These are phyloP conservation scores for Hirundichthys speculiger DNA, from an alignment of 2,113 vertebrate species.

Conservation along the genomic window DNA sequence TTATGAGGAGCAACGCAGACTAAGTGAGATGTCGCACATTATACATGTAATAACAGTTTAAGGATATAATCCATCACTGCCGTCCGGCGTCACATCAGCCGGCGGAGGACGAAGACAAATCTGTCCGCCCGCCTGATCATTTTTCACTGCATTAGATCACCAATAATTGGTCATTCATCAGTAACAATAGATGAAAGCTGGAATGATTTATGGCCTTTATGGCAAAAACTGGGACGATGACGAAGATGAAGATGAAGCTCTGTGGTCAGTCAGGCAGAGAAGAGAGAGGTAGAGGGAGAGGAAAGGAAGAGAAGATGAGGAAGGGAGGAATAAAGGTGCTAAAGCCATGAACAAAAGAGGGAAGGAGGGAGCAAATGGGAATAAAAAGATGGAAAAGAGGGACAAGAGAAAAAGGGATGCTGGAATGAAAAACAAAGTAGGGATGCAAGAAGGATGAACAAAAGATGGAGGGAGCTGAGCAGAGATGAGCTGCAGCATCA, in stretches of 20 bases:
- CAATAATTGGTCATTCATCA: conserved; percentile 99
- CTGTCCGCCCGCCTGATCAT: conserved; percentile 93
- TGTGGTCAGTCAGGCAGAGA: conserved; percentile 83
- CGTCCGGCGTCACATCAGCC: conserved; percentile 81
- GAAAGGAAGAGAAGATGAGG: neutral
- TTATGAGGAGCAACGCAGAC: conserved; percentile 70
- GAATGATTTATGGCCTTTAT: conserved; percentile 97
- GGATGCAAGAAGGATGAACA: neutral
- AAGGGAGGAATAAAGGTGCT: no score
- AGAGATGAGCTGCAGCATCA: neutral
- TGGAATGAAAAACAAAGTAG: neutral
- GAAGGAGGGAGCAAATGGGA: neutral
- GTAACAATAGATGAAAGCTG: conserved; percentile 99
- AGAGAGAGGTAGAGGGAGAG: neutral
- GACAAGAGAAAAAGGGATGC: neutral
- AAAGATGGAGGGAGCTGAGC: neutral
- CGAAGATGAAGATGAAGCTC: conserved; percentile 83
- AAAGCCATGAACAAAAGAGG: conserved; percentile 13
- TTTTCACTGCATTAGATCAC: conserved; percentile 96
- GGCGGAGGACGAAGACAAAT: conserved; percentile 62
- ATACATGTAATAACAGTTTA: conserved; percentile 99
- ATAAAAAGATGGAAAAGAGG: neutral
- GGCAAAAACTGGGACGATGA: conserved; percentile 75
- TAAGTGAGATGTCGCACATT: conserved; percentile 92
- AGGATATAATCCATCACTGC: conserved; percentile 98